Evolutionary conservation across 2,797 vertebrate species (phyloP), one percentile per base, ranked within the genome.

Genomic region (Rousettus madagascariensis): DNA sequence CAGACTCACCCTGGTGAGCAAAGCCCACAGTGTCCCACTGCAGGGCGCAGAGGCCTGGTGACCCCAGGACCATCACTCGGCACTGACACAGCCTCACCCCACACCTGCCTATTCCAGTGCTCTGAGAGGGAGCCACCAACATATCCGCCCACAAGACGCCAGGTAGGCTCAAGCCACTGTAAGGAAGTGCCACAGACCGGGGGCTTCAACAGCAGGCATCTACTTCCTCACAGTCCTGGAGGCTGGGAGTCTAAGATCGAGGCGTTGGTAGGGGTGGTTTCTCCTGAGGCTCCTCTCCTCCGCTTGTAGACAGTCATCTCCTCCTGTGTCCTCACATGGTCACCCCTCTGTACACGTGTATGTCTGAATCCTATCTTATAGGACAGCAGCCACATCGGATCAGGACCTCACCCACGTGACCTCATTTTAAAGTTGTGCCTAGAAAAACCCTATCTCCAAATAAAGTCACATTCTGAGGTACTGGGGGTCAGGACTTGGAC

Each of bases 381-480:
- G 53, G 38, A 51, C 43, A 28, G 13, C 11, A 55, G 72, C 53
- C 77, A 36, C 8, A 9, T 2, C 49, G 38, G 68, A 72, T 85
- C 12, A 85, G 13, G 13, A 6, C 11, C 51, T 41, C 38, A 78
- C 71, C 13, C 82, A 53, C 20, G 19, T 41, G 63, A 41, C 57
- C 63, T 96, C 74, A 51, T 59, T 63, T 79, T 55, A 74, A 69
- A 74, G 43, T 57, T 57, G 49, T 4, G 2, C 22, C 71, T 65
- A 83, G 65, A 46, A 94, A 96, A 46, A 33, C 24, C 65, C 22
- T 65, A 1, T 33, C 10, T 90, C 49, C 75, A 86, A 77, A 90
- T n/a, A 41, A 13, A 55, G 22, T 69, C 63, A 68, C n/a, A 11
- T 83, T 82, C 46, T 63, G 72, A 94, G 79, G 66, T 49, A 8